Evolutionary conservation across 2,888 invertebrate genomes (phyloP).

Genomic region (Dynastes tityus): DNA sequence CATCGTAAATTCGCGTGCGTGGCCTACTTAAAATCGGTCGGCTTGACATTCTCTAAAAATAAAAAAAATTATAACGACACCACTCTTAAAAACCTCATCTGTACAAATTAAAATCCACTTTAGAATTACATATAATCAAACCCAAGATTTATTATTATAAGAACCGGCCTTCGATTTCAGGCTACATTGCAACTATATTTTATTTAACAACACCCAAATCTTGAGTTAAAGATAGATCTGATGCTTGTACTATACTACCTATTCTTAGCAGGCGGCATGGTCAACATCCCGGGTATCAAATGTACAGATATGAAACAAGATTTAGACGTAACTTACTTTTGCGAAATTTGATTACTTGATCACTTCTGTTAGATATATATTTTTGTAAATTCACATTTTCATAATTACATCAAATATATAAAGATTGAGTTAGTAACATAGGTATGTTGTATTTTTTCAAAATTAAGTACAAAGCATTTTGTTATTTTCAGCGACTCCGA

Average conservation of each 20-base stretch:
- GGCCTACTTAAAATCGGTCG: slow-evolving; percentile 73
- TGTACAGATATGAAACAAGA: slow-evolving; percentile 35
- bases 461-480: too few relatives aligned
- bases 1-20: slow-evolving; percentile 88
- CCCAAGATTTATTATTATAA: slow-evolving; percentile 44
- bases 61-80: slow-evolving; percentile 40
- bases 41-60: slow-evolving; percentile 63
- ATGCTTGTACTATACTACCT: slow-evolving; percentile 59
- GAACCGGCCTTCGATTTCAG: slow-evolving; percentile 47
- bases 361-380: too few relatives aligned
- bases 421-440: too few relatives aligned
- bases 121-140: slow-evolving; percentile 2
- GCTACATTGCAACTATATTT: slow-evolving; percentile 41
- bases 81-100: slow-evolving; percentile 1
- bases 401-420: too few relatives aligned
- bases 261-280: slow-evolving; percentile 61
- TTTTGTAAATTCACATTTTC: too few relatives aligned
- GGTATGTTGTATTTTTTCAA: too few relatives aligned
- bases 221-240: slow-evolving; percentile 59
- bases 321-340: not conserved
- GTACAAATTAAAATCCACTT: slow-evolving; percentile 4
- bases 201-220: slow-evolving; percentile 53
- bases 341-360: not conserved
- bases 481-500: too few relatives aligned
- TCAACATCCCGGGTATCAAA: slow-evolving; percentile 56